Evolutionary conservation across 2,797 vertebrate genomes (phyloP).

Genomic region (Heliangelus exortis): DNA sequence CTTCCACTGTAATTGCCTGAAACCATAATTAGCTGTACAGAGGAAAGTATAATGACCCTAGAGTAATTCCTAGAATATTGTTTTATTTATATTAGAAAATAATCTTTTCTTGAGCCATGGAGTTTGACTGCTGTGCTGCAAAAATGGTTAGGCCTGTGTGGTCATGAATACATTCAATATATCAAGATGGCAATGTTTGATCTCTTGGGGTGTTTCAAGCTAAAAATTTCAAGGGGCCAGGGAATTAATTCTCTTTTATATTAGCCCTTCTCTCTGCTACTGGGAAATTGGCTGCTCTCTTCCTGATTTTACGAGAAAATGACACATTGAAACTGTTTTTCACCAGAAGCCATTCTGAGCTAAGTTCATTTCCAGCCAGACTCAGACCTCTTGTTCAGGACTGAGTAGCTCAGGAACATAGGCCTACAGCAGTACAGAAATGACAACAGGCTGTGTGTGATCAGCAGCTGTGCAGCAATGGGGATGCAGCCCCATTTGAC

Average conservation of each 20-base stretch:
- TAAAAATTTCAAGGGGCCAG: not conserved
- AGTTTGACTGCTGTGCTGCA: not conserved
- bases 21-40: slow-evolving; percentile 4
- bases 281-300: not conserved
- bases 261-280: not conserved
- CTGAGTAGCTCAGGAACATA: not conserved
- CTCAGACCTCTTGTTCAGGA: not conserved
- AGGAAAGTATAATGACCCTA: slow-evolving; percentile 9
- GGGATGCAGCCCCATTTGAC: not conserved
- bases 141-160: not conserved
- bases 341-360: not conserved
- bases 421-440: not conserved
- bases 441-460: not conserved
- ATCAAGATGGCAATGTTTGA: not conserved
- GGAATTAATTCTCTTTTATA: not conserved
- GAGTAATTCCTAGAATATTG: not conserved
- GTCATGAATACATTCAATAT: not conserved
- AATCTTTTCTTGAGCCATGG: not conserved
- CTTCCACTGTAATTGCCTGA: not conserved
- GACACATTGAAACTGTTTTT: not conserved
- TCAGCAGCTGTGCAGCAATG: accelerated
- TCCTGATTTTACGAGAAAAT: not conserved
- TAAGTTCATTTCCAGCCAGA: not conserved
- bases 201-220: not conserved
- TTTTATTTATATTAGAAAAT: slow-evolving; percentile 30